Conservation (phyloP, 2,797 vertebrate genomes). For the Notolepis coatsorum region DNA sequence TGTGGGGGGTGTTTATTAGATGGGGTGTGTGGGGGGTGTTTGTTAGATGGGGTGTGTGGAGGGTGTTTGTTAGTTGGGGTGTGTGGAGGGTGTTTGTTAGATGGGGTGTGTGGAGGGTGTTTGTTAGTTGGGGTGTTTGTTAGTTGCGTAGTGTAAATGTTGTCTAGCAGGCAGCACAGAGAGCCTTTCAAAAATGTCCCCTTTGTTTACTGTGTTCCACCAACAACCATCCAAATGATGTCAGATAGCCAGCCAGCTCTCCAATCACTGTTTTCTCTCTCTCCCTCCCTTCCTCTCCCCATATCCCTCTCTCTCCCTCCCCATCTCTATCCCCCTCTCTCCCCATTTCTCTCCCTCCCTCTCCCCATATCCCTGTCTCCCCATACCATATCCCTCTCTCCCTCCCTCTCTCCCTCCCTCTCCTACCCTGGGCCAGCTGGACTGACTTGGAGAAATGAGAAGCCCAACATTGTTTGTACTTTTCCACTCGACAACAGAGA, state of each 20-base stretch:
- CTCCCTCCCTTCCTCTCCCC: conserved; percentile 13
- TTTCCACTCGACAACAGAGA: conserved; percentile 61
- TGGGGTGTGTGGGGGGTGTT: too few relatives aligned
- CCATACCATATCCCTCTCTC: conserved; percentile 1
- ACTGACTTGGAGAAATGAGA: conserved; percentile 45
- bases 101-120: not conserved
- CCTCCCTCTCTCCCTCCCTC: conserved; percentile 30
- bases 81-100: too few relatives aligned
- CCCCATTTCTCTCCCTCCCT: conserved; percentile 27
- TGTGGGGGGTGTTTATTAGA: too few relatives aligned
- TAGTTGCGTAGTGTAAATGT: conserved; percentile 48
- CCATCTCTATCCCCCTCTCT: conserved; percentile 3
- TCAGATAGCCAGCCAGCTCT: conserved; percentile 60
- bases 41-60: too few relatives aligned
- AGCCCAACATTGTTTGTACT: conserved; percentile 59
- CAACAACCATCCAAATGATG: conserved; percentile 65
- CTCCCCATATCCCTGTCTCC: conserved; percentile 4
- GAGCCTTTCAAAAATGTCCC: conserved; percentile 74
- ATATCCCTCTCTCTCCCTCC: conserved; percentile 25
- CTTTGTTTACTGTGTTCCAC: conserved; percentile 81
- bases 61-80: too few relatives aligned
- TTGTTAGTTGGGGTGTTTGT: conserved; percentile 12
- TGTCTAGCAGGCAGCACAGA: conserved; percentile 74
- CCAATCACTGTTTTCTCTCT: conserved; percentile 53
- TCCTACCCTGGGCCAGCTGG: conserved; percentile 31